phyloP scores from a whole-genome alignment of 2,888 invertebrate species.

The Ptycholaimellus sp. region DNA sequence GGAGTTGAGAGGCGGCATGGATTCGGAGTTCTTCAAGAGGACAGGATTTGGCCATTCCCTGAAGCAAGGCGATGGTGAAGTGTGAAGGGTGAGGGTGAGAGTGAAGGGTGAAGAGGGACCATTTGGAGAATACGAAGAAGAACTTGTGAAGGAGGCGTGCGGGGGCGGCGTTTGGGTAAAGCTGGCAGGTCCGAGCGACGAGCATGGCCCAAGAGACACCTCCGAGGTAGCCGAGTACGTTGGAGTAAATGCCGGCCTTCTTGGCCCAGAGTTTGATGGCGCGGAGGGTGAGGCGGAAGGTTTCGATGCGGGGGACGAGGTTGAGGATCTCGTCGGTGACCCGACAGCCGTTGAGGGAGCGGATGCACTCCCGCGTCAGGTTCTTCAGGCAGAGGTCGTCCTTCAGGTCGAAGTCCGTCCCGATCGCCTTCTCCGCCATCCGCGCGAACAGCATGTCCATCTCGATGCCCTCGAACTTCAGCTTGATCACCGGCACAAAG shows the following conservation, averaged over 20 bases:
- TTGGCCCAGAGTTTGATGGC: constrained; percentile 97
- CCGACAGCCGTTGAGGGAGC: constrained; percentile 79
- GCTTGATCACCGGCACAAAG: constrained; percentile 94
- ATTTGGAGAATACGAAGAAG: constrained; percentile 87
- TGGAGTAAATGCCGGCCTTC: constrained; percentile 87
- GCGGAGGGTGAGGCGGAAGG: constrained; percentile 68
- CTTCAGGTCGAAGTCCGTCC: constrained; percentile 59
- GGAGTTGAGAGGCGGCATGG: constrained; percentile 26
- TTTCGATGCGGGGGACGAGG: constrained; percentile 74
- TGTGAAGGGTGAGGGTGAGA: no score
- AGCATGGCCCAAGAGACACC: constrained; percentile 99
- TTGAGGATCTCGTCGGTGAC: constrained; percentile 94
- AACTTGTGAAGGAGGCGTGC: constrained; percentile 88
- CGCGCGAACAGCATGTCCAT: constrained; percentile 88
- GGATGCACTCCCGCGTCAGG: constrained; percentile 76
- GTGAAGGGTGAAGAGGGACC: constrained; percentile 41
- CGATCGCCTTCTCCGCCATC: constrained; percentile 61
- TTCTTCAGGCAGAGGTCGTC: constrained; percentile 78
- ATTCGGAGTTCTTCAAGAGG: constrained; percentile 55
- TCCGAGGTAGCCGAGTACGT: constrained; percentile 70
- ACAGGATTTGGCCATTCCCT: constrained; percentile 93
- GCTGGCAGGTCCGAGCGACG: constrained; percentile 85
- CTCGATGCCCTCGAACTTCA: constrained; percentile 93
- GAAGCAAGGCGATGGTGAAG: constrained; percentile 6
- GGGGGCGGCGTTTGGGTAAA: constrained; percentile 86